Percentiles rank a stretch among this genome's conserved stretches.
Evolutionary conservation across 1,140 invertebrate genomes (phyloP).

Genomic region (Globodera ellingtonae): DNA sequence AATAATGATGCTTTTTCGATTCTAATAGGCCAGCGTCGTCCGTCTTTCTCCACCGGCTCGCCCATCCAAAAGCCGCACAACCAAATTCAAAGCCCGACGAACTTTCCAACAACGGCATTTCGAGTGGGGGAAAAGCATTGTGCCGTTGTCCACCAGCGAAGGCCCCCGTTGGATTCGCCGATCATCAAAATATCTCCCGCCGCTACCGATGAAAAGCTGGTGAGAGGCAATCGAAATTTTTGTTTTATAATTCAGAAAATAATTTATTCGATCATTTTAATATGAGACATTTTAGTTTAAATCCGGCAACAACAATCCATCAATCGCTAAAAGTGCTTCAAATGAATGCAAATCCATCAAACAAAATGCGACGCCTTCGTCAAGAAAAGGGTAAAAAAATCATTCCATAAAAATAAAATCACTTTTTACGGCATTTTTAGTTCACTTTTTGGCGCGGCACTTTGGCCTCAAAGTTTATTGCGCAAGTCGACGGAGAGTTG

Average conservation of each 20-base stretch:
- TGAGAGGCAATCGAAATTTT: background rate
- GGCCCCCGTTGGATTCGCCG: background rate
- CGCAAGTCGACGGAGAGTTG: background rate
- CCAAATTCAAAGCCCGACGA: background rate
- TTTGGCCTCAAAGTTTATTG: background rate
- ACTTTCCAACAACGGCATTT: background rate
- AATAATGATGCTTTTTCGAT: background rate
- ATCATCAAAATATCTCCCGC: background rate
- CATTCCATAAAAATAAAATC: background rate
- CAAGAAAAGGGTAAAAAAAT: background rate
- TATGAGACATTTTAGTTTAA: background rate
- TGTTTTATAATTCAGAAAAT: background rate
- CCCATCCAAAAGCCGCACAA: background rate
- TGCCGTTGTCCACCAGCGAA: background rate
- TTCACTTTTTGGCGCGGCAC: background rate
- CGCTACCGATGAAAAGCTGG: conserved; percentile 1
- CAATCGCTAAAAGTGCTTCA: background rate
- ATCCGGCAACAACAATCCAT: background rate
- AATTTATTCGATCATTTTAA: too few species aligned
- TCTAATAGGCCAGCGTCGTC: background rate
- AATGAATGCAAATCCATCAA: background rate
- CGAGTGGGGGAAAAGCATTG: background rate
- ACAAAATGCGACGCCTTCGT: background rate
- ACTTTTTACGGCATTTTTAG: background rate
- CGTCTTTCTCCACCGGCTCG: background rate